Evolutionary conservation across 2,113 vertebrate genomes (phyloP), one percentile per base, ranked within the genome.

Genomic region (Prionailurus viverrinus): DNA sequence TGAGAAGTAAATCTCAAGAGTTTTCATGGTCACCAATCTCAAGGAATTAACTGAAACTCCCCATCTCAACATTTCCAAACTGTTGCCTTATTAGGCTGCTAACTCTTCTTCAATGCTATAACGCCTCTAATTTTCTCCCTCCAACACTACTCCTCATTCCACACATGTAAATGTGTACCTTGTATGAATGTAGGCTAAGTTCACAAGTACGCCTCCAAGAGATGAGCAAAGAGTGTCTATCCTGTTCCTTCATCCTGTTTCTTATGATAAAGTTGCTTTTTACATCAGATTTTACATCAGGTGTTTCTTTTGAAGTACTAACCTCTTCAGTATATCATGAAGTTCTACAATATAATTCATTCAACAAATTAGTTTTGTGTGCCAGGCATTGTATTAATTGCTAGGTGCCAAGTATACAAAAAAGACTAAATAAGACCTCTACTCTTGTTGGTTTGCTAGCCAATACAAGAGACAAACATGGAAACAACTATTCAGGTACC

Each of bases 331-430:
- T 45, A 8, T 81, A 84, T 61, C n/a, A 90, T 27, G 4, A 51
- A 95, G 25, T 39, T 18, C 88, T 92, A 90, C 55, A 92, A 85
- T 69, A 63, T 23, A 83, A 87, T n/a, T 69, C 45, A 89, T 87
- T 84, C 51, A 95, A 90, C 51, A 88, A 81, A 97, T 80, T 92
- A 92, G 63, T 89, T 94, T 61, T 71, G 13, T 76, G 13, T 93
- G 15, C 58, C 89, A 89, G 41, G 45, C 58, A 96, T 0, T 91
- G 25, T 45, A 92, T 78, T 93, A 94, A 81, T 58, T 94, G 45
- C 51, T 94, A 92, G 81, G 21, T 65, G 96, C 41, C 41, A 95
- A 91, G 76, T 27, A 92, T 69, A 90, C 33, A 83, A 87, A 74
- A 90, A 81, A 65, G 31, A 91, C 45, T 73, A 83, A 91, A 88